Percentiles rank a stretch among this genome's conserved stretches.
These are phyloP conservation scores for Euura lappo DNA, from an alignment of 1,140 invertebrate genomes.

Conservation along the genomic window DNA sequence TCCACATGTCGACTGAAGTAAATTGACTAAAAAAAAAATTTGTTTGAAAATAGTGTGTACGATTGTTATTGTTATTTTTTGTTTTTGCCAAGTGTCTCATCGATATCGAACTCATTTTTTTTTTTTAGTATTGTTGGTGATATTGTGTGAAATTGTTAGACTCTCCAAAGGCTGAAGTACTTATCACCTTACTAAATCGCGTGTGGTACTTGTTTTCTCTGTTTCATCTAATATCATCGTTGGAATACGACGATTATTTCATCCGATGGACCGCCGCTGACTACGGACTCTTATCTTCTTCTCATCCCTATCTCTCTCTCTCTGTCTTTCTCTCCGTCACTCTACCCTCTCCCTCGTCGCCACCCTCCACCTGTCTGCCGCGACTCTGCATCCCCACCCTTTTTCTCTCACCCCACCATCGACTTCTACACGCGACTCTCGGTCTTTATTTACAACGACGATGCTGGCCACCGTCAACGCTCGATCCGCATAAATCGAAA, in stretches of 20 bases:
- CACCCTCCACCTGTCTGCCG: constrained; percentile 31
- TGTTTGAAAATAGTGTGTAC: background rate
- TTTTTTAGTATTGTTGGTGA: no score
- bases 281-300: constrained; percentile 30
- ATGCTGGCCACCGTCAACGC: constrained; percentile 12
- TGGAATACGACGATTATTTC: background rate
- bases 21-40: background rate
- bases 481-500: constrained; percentile 23
- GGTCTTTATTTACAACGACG: constrained; percentile 49
- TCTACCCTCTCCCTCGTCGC: constrained; percentile 19
- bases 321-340: constrained; percentile 36
- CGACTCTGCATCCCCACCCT: constrained; percentile 24
- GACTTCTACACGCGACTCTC: constrained; percentile 20
- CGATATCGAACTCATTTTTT: no score
- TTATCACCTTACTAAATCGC: constrained; percentile 42
- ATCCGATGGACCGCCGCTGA: constrained; percentile 26
- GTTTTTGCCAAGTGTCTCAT: background rate
- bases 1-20: background rate
- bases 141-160: constrained; percentile 7
- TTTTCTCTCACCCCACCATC: constrained; percentile 31
- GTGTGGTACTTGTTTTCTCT: constrained; percentile 39
- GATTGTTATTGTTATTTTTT: background rate
- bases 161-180: background rate
- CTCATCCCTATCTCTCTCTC: constrained; percentile 22
- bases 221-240: constrained; percentile 32